phyloP scores from a whole-genome alignment of 1,140 invertebrate species.

The Drosophila ercepeae region DNA sequence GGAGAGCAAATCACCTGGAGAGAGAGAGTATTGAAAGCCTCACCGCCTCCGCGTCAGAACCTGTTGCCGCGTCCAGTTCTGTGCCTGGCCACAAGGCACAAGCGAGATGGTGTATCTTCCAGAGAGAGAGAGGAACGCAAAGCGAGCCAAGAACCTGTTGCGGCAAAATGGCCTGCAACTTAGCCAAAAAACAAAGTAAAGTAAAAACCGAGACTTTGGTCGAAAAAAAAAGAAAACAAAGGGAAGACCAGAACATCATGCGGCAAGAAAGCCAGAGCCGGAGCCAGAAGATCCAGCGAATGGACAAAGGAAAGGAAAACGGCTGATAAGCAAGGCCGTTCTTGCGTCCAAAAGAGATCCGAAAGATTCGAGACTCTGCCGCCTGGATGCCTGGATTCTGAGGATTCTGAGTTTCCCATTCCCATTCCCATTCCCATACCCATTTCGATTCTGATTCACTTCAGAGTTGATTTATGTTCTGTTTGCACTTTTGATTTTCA shows the following conservation, averaged over 20 bases:
- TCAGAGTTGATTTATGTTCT: slow-evolving; percentile 78
- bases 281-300: slow-evolving; percentile 65
- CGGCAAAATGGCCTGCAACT: slow-evolving; percentile 59
- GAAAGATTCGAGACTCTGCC: slow-evolving; percentile 10
- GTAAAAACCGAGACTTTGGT: slow-evolving; percentile 14
- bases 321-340: slow-evolving; percentile 76
- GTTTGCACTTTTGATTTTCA: slow-evolving; percentile 79
- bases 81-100: slow-evolving; percentile 6
- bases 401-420: neutral
- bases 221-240: slow-evolving; percentile 42
- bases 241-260: slow-evolving; percentile 40
- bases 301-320: slow-evolving; percentile 66
- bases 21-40: slow-evolving; percentile 11
- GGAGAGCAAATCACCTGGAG: slow-evolving; percentile 21
- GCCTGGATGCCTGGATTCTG: no score
- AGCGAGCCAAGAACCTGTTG: slow-evolving; percentile 74
- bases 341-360: slow-evolving; percentile 13
- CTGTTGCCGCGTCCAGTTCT: slow-evolving; percentile 76
- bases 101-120: slow-evolving; percentile 21
- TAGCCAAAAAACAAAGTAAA: slow-evolving; percentile 33
- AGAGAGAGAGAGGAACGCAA: slow-evolving; percentile 21
- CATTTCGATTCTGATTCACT: slow-evolving; percentile 54
- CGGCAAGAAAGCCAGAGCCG: slow-evolving; percentile 60
- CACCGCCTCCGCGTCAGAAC: slow-evolving; percentile 44
- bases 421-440: slow-evolving; percentile 6